Evolutionary conservation across 1,140 invertebrate genomes (phyloP), one percentile per base, ranked within the genome.

Genomic region (Halesus radiatus): DNA sequence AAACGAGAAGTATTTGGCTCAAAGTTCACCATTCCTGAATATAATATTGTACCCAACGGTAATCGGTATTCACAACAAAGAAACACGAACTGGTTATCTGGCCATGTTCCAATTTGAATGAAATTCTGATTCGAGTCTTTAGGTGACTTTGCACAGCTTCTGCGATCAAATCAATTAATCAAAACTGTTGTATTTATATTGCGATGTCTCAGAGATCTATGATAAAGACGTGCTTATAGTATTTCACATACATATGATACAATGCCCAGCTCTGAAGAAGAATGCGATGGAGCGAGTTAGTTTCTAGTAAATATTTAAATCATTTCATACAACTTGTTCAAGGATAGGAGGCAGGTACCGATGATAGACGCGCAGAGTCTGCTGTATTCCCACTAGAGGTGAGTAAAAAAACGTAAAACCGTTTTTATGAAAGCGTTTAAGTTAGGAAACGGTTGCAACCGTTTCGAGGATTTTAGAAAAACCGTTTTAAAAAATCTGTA

Each of bases 1-100:
- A 60, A 60, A 23, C 56, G 56, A 60, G 56, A 60, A 60, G 56
- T 60, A 23, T 23, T 20, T 13, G 1, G 15, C 23, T 20, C 56
- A 20, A 60, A 60, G 23, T 13, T 18, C 18, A 13, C 54, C 54
- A 56, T 0, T 22, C n/a, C 3, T 45, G 37, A 45, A 45, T 13
- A 45, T 13, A 45, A 45, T 22, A 22, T 56, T 23, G 20, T 45
- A 23, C 18, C n/a, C 32, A 70, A 18, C 66, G 8, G 16, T 23
- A 72, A 72, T 50, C 68, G 68, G 68, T 72, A 72, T 72, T 53
- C 68, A 53, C 15, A 72, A 72, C 68, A 72, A 72, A 72, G 68
- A 23, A 72, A 50, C 22, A 52, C 68, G 50, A 53, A 52, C 22
- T 50, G 8, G 50, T 13, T 26, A 53, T 72, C 53, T 53, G 68